Evolutionary conservation across 1,140 invertebrate genomes (phyloP).

Genomic region (Pogonomyrmex californicus): DNA sequence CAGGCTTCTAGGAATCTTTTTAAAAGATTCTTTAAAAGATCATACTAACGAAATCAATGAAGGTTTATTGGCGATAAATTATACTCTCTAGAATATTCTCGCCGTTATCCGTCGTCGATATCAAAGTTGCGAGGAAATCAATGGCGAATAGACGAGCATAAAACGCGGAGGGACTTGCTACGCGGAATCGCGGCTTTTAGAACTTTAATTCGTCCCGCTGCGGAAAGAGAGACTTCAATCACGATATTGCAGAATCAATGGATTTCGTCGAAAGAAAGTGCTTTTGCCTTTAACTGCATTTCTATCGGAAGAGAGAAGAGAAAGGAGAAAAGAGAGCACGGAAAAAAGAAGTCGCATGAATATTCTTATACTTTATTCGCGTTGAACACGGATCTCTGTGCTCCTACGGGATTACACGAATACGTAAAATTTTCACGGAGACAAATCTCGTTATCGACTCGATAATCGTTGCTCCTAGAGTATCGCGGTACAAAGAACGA

Average conservation of each 20-base stretch:
- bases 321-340: too few relatives aligned
- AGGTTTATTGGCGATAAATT: constrained; percentile 62
- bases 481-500: constrained; percentile 68
- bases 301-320: not conserved
- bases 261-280: constrained; percentile 7
- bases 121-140: constrained; percentile 47
- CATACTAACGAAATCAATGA: constrained; percentile 7
- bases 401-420: constrained; percentile 32
- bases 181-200: constrained; percentile 40
- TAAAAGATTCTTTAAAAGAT: constrained; percentile 15
- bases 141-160: constrained; percentile 51
- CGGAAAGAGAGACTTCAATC: constrained; percentile 21
- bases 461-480: constrained; percentile 71
- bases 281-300: constrained; percentile 46
- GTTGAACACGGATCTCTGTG: constrained; percentile 34
- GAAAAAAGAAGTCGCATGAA: constrained; percentile 36
- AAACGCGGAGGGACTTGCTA: constrained; percentile 29
- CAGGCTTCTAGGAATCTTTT: constrained; percentile 39
- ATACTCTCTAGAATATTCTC: constrained; percentile 36
- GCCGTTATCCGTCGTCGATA: constrained; percentile 33
- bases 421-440: constrained; percentile 35
- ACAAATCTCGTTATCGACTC: constrained; percentile 63
- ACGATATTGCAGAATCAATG: constrained; percentile 36
- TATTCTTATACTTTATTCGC: constrained; percentile 40
- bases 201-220: constrained; percentile 47